Evolutionary conservation across 2,797 vertebrate genomes (phyloP).

Genomic region (Ibycter americanus): DNA sequence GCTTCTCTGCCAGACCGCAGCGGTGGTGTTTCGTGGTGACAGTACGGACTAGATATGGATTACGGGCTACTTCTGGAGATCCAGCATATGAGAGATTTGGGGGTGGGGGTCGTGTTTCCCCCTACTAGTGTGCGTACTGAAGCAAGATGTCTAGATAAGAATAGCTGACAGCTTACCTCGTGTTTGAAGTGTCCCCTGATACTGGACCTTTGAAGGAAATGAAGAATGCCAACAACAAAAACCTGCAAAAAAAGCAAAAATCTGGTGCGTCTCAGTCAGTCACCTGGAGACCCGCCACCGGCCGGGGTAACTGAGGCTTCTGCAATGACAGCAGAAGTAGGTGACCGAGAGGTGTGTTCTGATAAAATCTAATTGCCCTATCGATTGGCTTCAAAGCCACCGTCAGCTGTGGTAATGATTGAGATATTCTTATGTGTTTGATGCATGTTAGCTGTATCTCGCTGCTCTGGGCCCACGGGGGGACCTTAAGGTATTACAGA

Average conservation of each 20-base stretch:
- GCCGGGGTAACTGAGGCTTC: neutral
- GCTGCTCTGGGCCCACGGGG: neutral
- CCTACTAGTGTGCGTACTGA: neutral
- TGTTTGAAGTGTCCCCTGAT: neutral
- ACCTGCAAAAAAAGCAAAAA: neutral
- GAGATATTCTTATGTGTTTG: constrained; percentile 69
- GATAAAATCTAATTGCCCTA: constrained; percentile 81
- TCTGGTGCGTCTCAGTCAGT: neutral
- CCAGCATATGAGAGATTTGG: neutral
- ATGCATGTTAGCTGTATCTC: neutral
- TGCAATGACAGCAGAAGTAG: constrained; percentile 20
- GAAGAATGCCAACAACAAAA: neutral
- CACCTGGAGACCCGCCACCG: neutral
- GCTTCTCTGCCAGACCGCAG: neutral
- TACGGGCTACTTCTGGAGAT: neutral
- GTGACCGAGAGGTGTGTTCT: constrained; percentile 33
- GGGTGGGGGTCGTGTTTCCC: neutral
- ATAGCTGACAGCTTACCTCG: neutral
- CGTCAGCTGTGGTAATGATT: constrained; percentile 56
- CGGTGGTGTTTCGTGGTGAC: neutral
- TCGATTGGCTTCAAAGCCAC: constrained; percentile 71
- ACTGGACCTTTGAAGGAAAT: neutral
- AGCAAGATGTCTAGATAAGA: neutral
- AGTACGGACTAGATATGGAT: neutral
- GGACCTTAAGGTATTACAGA: constrained; percentile 23